A percentile compares a stretch with the other conserved stretches of the same genome.
These are phyloP conservation scores for Deroptyus accipitrinus DNA, from an alignment of 2,113 vertebrate species.

Conservation along the genomic window DNA sequence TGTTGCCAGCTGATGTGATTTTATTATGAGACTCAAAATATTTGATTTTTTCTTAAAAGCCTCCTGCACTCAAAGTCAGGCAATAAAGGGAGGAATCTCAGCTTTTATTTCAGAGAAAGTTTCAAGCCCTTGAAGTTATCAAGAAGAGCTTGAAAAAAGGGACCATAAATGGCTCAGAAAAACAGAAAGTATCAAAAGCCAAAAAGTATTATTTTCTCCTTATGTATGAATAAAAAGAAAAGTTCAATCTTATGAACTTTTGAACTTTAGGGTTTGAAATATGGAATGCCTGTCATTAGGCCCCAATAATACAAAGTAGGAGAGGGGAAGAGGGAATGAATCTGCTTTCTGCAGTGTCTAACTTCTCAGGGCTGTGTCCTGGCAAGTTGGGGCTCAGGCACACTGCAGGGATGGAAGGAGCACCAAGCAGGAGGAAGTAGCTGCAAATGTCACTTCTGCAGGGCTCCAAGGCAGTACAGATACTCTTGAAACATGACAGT, in stretches of 20 bases:
- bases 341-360: not conserved
- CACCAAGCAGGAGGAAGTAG: not conserved
- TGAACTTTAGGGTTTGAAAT: constrained; percentile 33
- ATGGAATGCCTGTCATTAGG: constrained; percentile 33
- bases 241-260: constrained; percentile 36
- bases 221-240: constrained; percentile 32
- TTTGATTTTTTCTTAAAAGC: constrained; percentile 54
- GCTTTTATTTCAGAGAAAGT: constrained; percentile 52
- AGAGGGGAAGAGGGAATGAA: not conserved
- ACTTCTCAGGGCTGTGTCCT: not conserved
- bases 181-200: constrained; percentile 47
- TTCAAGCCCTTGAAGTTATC: constrained; percentile 22
- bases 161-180: constrained; percentile 46
- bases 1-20: constrained; percentile 52
- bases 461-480: not conserved
- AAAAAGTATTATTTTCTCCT: constrained; percentile 57
- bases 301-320: not conserved
- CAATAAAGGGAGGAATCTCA: constrained; percentile 62
- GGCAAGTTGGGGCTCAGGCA: not conserved
- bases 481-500: not conserved
- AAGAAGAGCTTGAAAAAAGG: constrained; percentile 33
- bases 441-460: not conserved
- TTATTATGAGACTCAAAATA: constrained; percentile 46
- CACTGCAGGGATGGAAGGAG: not conserved
- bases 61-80: constrained; percentile 43